Evolutionary conservation across 2,888 invertebrate species (phyloP).

Genomic region (Molanna angustata): DNA sequence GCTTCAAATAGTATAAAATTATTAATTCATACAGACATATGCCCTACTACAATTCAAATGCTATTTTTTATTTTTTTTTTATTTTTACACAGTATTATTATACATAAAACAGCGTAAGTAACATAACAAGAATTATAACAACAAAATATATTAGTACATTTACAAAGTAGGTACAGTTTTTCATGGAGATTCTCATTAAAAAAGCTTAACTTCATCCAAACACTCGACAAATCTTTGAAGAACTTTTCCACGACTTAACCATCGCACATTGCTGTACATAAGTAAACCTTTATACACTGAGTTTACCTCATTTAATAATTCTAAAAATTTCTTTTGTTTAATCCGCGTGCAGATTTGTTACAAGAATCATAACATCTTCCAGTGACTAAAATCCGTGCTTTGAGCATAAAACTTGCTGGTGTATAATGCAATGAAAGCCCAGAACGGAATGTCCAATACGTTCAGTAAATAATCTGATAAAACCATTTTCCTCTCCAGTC

Average conservation of each 20-base stretch:
- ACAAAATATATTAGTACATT: too few species aligned
- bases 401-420: conserved; percentile 34
- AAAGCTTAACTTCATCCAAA: conserved; percentile 35
- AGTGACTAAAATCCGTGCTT: conserved; percentile 34
- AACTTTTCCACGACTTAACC: conserved; percentile 36
- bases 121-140: too few species aligned
- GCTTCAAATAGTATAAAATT: too few species aligned
- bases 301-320: conserved; percentile 36
- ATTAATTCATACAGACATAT: too few species aligned
- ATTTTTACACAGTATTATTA: too few species aligned
- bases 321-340: conserved; percentile 36
- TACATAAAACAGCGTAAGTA: too few species aligned
- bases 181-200: conserved; percentile 15
- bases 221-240: conserved; percentile 36
- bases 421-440: conserved; percentile 36
- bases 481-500: conserved; percentile 22
- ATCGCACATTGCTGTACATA: conserved; percentile 35
- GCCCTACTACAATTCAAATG: too few species aligned
- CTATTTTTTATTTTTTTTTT: too few species aligned
- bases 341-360: conserved; percentile 35
- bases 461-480: conserved; percentile 31
- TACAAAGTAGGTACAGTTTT: too few species aligned
- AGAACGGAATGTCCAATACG: conserved; percentile 34
- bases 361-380: conserved; percentile 35
- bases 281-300: conserved; percentile 36